Base-by-base conservation (phyloP, 2,113 vertebrate genomes). In the Eolophus roseicapilla region DNA sequence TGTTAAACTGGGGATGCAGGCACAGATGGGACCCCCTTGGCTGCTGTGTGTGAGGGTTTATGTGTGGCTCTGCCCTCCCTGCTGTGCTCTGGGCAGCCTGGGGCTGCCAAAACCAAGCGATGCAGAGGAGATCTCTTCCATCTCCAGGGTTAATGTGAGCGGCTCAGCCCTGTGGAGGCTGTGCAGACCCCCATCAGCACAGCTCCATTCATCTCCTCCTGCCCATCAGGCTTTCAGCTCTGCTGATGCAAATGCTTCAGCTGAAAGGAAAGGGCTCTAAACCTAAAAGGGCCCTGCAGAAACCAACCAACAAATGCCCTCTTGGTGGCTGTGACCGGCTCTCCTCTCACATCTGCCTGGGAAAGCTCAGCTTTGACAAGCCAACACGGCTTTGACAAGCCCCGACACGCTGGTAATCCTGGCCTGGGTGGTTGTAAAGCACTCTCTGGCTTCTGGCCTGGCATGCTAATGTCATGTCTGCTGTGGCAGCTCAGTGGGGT, bases 381-480 rank as follows among this genome's bases (percentile, higher is more conserved):
- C 85, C 63, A 37, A 37, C 37, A 37, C 6, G 13, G n/a, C 37
- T 86, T 59, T 78, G 78, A 87, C 91, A 90, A 85, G 93, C 85
- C 63, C 67, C 69, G 78, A 90, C 90, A 69, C 0, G 63, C 85
- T 81, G 82, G 41, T 88, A 88, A 77, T 60, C 39, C 79, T 33
- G 85, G 71, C 73, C 82, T 63, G 60, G 49, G 35, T 55, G 82
- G 70, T 13, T 59, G 33, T 92, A 96, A 88, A 96, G 91, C 52
- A 52, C 47, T 29, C 73, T 47, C 87, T 94, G 84, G 89, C 65
- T 95, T 92, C 70, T 88, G 57, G 92, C 53, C 70, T 86, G 59
- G 0, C 3, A 82, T 64, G 49, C 57, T 91, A 60, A 82, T 82
- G 67, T 85, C 27, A 21, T 31, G 81, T 59, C 55, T 90, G 70